phyloP scores from a whole-genome alignment of 2,888 invertebrate genomes.

The Capitulum mitella region DNA sequence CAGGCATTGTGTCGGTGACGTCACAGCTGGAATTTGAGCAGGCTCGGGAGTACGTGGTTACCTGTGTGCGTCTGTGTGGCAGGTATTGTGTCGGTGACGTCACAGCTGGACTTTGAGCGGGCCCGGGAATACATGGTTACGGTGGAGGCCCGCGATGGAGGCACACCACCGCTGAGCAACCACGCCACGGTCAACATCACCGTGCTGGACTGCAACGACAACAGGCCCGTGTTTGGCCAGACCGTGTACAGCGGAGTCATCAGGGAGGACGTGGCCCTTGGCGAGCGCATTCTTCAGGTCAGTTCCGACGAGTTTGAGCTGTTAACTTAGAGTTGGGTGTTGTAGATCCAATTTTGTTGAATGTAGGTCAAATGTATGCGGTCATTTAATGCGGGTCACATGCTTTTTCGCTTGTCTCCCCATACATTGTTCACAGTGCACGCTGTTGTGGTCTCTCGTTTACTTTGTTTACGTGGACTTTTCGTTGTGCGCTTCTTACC shows the following conservation, averaged over 20 bases:
- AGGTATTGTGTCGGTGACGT: slow-evolving; percentile 62
- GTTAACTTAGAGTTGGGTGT: no score
- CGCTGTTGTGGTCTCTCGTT: no score
- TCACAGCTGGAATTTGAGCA: slow-evolving; percentile 81
- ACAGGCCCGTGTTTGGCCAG: slow-evolving; percentile 71
- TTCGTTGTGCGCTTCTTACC: no score
- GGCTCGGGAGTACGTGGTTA: slow-evolving; percentile 52
- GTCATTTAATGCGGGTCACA: no score
- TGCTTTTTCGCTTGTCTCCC: no score
- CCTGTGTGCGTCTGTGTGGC: slow-evolving; percentile 26
- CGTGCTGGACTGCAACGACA: slow-evolving; percentile 78
- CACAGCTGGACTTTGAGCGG: slow-evolving; percentile 73
- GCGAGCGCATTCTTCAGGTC: slow-evolving; percentile 47
- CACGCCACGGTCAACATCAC: slow-evolving; percentile 79
- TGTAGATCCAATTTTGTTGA: not conserved
- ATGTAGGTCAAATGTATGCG: no score
- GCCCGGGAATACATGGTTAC: slow-evolving; percentile 68
- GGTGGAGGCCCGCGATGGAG: slow-evolving; percentile 83
- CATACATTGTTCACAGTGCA: no score
- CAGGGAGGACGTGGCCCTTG: slow-evolving; percentile 67
- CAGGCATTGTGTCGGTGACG: slow-evolving; percentile 67
- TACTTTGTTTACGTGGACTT: no score
- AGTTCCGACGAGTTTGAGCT: no score
- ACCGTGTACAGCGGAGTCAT: slow-evolving; percentile 66
- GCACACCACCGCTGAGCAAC: slow-evolving; percentile 78